Percentiles rank a stretch among this genome's conserved stretches.
Evolutionary conservation across 2,888 invertebrate species (phyloP).

Genomic region (Nematopogon swammerdamellus): DNA sequence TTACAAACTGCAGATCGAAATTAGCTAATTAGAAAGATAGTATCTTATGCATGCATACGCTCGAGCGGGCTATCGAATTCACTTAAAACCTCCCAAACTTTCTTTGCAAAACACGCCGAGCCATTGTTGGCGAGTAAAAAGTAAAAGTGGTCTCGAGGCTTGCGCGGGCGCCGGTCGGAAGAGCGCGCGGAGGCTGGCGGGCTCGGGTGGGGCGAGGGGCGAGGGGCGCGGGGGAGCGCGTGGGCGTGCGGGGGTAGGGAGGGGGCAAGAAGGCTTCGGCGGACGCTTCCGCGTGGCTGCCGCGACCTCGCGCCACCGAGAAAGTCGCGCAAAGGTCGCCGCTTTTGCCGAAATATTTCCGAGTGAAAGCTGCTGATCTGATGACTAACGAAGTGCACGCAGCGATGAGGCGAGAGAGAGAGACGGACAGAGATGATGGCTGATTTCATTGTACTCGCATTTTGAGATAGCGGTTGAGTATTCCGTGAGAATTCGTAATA

Average conservation of each 20-base stretch:
- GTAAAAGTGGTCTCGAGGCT: constrained; percentile 36
- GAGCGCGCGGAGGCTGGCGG: constrained; percentile 21
- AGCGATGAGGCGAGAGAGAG: neutral
- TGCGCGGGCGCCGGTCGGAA: constrained; percentile 33
- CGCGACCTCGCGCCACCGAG: constrained; percentile 18
- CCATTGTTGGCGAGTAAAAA: constrained; percentile 29
- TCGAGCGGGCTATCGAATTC: too few relatives aligned
- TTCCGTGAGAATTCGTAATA: too few relatives aligned
- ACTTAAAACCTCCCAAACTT: neutral
- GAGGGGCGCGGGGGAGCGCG: constrained; percentile 7
- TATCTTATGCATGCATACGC: too few relatives aligned
- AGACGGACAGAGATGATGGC: too few relatives aligned
- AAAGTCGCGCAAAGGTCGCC: constrained; percentile 53
- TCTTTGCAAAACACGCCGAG: constrained; percentile 4
- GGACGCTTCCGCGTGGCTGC: constrained; percentile 16
- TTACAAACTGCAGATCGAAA: too few relatives aligned
- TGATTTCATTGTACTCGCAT: too few relatives aligned
- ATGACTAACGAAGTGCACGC: constrained; percentile 26
- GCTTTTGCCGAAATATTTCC: constrained; percentile 54
- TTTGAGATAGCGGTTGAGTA: too few relatives aligned
- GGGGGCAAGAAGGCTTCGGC: constrained; percentile 8
- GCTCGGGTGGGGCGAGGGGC: constrained; percentile 11
- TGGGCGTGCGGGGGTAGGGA: constrained; percentile 13
- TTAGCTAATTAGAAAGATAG: too few relatives aligned
- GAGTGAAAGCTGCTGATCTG: constrained; percentile 40